A percentile compares a stretch with the other conserved stretches of the same genome.
phyloP scores from a whole-genome alignment of 2,797 vertebrate genomes.

The Sebastes elongatus region DNA sequence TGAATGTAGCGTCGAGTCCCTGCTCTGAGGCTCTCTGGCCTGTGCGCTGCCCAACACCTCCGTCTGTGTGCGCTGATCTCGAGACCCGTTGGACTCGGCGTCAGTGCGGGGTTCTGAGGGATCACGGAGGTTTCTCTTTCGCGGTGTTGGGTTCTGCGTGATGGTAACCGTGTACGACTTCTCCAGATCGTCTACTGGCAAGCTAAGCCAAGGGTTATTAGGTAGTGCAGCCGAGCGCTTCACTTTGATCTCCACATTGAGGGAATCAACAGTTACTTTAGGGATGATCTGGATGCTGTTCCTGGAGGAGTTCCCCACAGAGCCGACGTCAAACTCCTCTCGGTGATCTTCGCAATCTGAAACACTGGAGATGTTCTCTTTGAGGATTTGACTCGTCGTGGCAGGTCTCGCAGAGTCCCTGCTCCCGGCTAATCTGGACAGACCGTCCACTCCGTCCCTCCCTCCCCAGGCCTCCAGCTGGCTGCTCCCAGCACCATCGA shows the following conservation, averaged over 20 bases:
- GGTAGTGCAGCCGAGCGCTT: constrained; percentile 61
- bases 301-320: constrained; percentile 42
- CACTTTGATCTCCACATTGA: constrained; percentile 80
- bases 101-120: not conserved
- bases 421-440: not conserved
- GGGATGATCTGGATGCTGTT: constrained; percentile 72
- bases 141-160: constrained; percentile 49
- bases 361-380: constrained; percentile 44
- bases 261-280: constrained; percentile 51
- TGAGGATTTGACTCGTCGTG: constrained; percentile 14
- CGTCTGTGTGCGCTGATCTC: constrained; percentile 35
- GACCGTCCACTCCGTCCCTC: constrained; percentile 29
- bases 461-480: constrained; percentile 50
- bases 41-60: not conserved
- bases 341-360: constrained; percentile 42
- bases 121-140: not conserved
- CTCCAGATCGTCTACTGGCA: constrained; percentile 79
- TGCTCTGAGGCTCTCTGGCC: not conserved
- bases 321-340: constrained; percentile 33
- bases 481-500: constrained; percentile 69
- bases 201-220: constrained; percentile 83
- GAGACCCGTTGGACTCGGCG: not conserved
- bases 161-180: constrained; percentile 78
- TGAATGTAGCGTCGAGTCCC: not conserved
- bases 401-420: constrained; percentile 14